phyloP scores from a whole-genome alignment of 2,113 vertebrate species.

The Heliornis fulica region DNA sequence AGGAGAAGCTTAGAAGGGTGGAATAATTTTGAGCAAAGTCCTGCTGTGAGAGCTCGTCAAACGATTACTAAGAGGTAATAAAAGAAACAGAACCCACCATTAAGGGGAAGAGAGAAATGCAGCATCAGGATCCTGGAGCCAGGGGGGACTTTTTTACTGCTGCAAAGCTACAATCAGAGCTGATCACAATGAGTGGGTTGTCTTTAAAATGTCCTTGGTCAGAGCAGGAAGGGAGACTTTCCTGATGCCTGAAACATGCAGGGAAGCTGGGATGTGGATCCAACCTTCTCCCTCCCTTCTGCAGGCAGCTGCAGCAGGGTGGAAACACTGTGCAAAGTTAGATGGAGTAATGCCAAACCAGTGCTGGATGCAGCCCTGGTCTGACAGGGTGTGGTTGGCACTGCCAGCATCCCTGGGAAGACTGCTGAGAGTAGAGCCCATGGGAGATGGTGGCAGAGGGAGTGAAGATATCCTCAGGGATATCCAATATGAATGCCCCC shows the following conservation, averaged over 20 bases:
- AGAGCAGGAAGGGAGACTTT: background rate
- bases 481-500: accelerated
- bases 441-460: background rate
- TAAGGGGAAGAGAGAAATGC: background rate
- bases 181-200: background rate
- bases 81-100: slow-evolving; percentile 10
- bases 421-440: background rate
- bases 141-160: background rate
- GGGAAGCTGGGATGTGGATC: background rate
- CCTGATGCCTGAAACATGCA: background rate
- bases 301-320: background rate
- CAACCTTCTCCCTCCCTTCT: background rate
- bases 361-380: background rate
- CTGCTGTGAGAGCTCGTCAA: background rate
- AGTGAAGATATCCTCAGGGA: too few relatives aligned
- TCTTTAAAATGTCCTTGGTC: background rate
- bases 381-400: background rate
- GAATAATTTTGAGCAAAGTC: background rate
- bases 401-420: background rate
- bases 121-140: background rate
- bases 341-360: background rate
- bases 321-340: background rate
- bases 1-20: background rate
- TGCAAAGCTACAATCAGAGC: background rate
- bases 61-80: background rate